Base-by-base conservation (phyloP, 2,797 vertebrate species). In the Pseudomugil gertrudae region DNA sequence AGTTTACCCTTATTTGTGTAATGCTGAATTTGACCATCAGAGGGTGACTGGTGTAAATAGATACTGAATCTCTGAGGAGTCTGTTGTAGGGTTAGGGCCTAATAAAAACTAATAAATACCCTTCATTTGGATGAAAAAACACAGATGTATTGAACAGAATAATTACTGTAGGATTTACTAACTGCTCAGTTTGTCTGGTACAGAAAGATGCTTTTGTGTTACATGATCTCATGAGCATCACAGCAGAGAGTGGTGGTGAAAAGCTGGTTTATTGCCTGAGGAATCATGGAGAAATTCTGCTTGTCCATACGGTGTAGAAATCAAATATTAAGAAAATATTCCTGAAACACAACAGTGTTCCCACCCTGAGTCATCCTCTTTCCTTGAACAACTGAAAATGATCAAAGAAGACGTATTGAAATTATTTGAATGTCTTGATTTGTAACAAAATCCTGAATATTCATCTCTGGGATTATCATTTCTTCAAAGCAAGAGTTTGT, bases 41-140 rank as follows among this genome's bases (percentile, higher is more conserved):
- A 68, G 76, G 84, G 87, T 63, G 82, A 57, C 51, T 68, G 51
- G 23, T 69, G 35, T 76, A 35, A 74, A 62, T 60, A 47, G 68
- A 67, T 72, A 32, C 27, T 66, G 50, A 27, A 1, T 2, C 53
- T 9, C 21, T 48, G 23, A 50, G 0, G 4, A 50, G 47, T 11
- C 47, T 13, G 4, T 26, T 17, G 32, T 60, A 10, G n/a, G n/a
- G n/a, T n/a, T n/a, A n/a, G n/a, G n/a, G n/a, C n/a, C n/a, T n/a
- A n/a, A n/a, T n/a, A n/a, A 26, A 70, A 51, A 63, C 62, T 69
- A 61, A 76, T 77, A 63, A 23, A 35, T 7, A n/a, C 53, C 57
- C 72, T 50, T 26, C 11, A 51, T 50, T 62, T 35, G 14, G 9
- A 52, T n/a, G n/a, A 14, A 6, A 17, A 52, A 23, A 56, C 52